Percentiles rank a stretch among this genome's conserved stretches.
Evolutionary conservation across 2,113 vertebrate genomes (phyloP).

Genomic region (Melanotaenia duboulayi): DNA sequence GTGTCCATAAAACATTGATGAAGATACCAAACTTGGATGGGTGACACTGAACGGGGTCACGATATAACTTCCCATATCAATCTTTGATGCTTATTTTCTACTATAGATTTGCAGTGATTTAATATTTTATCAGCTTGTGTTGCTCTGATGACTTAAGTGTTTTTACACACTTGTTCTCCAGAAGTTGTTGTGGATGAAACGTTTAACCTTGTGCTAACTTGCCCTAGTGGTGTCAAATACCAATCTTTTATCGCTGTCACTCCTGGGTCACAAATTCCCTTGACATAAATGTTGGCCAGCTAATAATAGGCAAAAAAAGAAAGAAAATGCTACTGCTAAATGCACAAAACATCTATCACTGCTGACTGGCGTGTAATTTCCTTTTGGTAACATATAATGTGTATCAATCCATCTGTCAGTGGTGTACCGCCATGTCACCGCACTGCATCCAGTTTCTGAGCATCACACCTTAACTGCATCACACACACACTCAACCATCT

Average conservation of each 20-base stretch:
- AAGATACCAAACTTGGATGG: neutral
- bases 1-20: neutral
- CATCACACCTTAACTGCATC: neutral
- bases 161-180: neutral
- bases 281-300: conserved; percentile 5
- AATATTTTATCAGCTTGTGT: neutral
- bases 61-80: neutral
- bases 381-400: neutral
- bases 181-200: conserved; percentile 10
- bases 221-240: conserved; percentile 25
- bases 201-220: conserved; percentile 4
- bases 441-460: neutral
- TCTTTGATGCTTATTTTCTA: neutral
- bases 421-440: neutral
- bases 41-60: conserved; percentile 2
- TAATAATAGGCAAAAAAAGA: neutral
- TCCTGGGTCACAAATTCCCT: neutral
- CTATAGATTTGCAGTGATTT: neutral
- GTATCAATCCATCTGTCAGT: neutral
- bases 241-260: conserved; percentile 24
- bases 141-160: neutral
- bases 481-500: conserved; percentile 18
- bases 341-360: neutral
- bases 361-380: neutral
- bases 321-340: neutral